Percentiles rank a stretch among this genome's conserved stretches.
phyloP scores from a whole-genome alignment of 2,888 invertebrate genomes.

The Oligia strigilis region DNA sequence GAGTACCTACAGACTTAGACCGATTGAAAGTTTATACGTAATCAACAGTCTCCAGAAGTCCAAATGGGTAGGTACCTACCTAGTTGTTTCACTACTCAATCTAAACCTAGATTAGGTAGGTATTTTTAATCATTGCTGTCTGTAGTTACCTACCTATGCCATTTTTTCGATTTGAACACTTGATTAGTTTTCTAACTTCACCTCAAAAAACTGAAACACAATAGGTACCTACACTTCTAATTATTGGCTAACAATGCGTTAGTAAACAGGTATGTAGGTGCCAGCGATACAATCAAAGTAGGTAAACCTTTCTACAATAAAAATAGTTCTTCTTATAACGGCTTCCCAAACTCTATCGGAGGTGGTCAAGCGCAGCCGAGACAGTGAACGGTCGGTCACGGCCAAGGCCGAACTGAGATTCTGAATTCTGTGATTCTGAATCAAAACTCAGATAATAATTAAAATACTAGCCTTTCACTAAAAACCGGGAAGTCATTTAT shows the following conservation, averaged over 20 bases:
- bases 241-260: slow-evolving; percentile 45
- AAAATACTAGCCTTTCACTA: slow-evolving; percentile 73
- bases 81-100: too few relatives aligned
- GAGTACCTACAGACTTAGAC: neutral
- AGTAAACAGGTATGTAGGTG: slow-evolving; percentile 30
- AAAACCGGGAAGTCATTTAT: slow-evolving; percentile 66
- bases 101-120: neutral
- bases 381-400: slow-evolving; percentile 88
- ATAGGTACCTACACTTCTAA: slow-evolving; percentile 31
- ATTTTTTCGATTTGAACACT: slow-evolving; percentile 18
- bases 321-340: slow-evolving; percentile 70
- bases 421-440: slow-evolving; percentile 63
- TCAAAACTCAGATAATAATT: slow-evolving; percentile 70
- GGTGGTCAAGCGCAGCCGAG: slow-evolving; percentile 81
- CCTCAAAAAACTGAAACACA: slow-evolving; percentile 37
- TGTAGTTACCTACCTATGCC: slow-evolving; percentile 8
- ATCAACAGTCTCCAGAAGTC: neutral
- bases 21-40: neutral
- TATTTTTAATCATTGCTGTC: neutral
- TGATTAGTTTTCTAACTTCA: slow-evolving; percentile 46
- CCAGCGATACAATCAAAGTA: slow-evolving; percentile 42
- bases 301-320: slow-evolving; percentile 63
- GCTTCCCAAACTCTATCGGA: slow-evolving; percentile 70
- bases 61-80: neutral
- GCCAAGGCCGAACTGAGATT: slow-evolving; percentile 85